A percentile compares a stretch with the other conserved stretches of the same genome.
These are phyloP conservation scores for Prionace glauca DNA, from an alignment of 2,797 vertebrate genomes.

Conservation along the genomic window DNA sequence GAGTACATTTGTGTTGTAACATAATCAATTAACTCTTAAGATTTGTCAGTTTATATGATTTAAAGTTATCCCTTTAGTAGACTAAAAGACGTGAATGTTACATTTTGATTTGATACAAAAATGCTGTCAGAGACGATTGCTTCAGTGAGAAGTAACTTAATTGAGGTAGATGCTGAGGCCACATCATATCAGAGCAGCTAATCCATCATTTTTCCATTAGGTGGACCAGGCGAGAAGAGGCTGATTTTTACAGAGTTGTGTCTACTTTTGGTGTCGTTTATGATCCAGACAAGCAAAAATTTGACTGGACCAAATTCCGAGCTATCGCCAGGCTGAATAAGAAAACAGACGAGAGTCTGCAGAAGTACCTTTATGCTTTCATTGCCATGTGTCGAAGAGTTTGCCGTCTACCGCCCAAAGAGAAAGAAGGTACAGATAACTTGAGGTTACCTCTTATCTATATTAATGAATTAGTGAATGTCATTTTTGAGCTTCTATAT, in stretches of 20 bases:
- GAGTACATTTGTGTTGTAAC: neutral
- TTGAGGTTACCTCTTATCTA: neutral
- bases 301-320: conserved; percentile 98
- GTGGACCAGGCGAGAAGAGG: conserved; percentile 96
- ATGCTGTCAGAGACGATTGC: neutral
- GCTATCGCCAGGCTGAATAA: conserved; percentile 96
- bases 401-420: conserved; percentile 86
- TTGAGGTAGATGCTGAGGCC: neutral
- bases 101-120: neutral
- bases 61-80: neutral
- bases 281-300: conserved; percentile 79
- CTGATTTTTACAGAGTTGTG: conserved; percentile 94
- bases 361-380: conserved; percentile 92
- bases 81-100: neutral
- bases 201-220: conserved; percentile 50
- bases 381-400: conserved; percentile 94
- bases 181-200: neutral
- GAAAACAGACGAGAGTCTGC: conserved; percentile 93
- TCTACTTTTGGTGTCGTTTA: conserved; percentile 98
- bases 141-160: neutral
- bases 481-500: neutral
- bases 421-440: conserved; percentile 50
- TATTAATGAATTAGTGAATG: neutral
- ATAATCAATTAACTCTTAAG: neutral
- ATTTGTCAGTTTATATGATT: neutral